A percentile compares a stretch with the other conserved stretches of the same genome.
These are phyloP conservation scores for Apteryx owenii DNA, from an alignment of 2,113 vertebrate genomes.

Conservation along the genomic window DNA sequence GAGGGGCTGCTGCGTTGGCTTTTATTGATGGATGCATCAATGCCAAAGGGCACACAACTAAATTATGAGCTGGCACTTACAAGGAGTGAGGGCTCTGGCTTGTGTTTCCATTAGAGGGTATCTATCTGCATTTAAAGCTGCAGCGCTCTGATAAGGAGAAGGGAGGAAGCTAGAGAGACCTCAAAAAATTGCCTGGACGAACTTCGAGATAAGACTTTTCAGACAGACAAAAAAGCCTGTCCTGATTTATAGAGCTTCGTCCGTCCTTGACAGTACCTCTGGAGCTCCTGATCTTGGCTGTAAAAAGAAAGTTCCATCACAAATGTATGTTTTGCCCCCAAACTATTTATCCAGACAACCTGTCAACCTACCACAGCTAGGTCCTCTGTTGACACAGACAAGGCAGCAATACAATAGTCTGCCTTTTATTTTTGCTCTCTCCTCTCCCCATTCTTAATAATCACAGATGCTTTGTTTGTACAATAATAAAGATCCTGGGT, in stretches of 20 bases:
- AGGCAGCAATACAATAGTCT: constrained; percentile 46
- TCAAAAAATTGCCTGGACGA: constrained; percentile 73
- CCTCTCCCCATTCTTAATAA: constrained; percentile 21
- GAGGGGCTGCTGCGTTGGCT: not conserved
- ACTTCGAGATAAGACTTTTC: constrained; percentile 73
- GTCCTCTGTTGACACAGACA: constrained; percentile 59
- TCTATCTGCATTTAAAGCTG: constrained; percentile 78
- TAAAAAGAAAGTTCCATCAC: constrained; percentile 61
- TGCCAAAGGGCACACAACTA: constrained; percentile 60
- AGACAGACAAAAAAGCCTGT: constrained; percentile 71
- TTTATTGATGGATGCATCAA: constrained; percentile 32
- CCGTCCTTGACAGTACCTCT: constrained; percentile 73
- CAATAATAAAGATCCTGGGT: constrained; percentile 30
- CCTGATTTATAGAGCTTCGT: constrained; percentile 73
- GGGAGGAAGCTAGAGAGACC: constrained; percentile 63
- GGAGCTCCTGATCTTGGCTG: constrained; percentile 47
- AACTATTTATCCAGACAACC: constrained; percentile 74
- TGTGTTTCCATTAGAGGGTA: constrained; percentile 72
- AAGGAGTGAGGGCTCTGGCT: constrained; percentile 60
- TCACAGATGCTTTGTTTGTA: constrained; percentile 42
- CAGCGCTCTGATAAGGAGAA: constrained; percentile 71
- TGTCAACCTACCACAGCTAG: constrained; percentile 67
- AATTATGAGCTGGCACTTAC: constrained; percentile 69
- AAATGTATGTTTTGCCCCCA: constrained; percentile 65
- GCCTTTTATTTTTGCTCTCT: constrained; percentile 12